Base-by-base conservation (phyloP, 1,140 invertebrate genomes). In the Acyrthosiphon pisum region DNA sequence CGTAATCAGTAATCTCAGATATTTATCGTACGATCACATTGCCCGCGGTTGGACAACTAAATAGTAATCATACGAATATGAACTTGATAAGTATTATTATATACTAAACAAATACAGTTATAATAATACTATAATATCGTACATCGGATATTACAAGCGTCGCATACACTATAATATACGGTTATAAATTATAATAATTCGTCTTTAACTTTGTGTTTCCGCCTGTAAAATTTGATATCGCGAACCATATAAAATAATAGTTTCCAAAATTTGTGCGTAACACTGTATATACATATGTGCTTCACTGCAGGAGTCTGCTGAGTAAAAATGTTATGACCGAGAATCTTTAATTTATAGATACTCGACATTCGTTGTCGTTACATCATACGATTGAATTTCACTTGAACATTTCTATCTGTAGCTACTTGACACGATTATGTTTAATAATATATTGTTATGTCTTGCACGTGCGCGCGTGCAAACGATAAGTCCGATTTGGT, bases 1-100 rank as follows among this genome's bases (percentile, higher is more conserved):
- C 35, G 48, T 89, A 89, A 89, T 89, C 87, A 53, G 46, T 88
- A 35, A 88, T 50, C 86, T 88, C 46, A 20, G 18, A 87, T 87
- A 41, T 44, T 76, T 84, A 84, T 46, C 84, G 84, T 87, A 89
- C 48, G n/a, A 53, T 30, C 46, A 44, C 60, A 86, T 53, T 37
- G 87, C 46, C n/a, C 35, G 48, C 30, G 87, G 87, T 35, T 23
- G 35, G 50, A 89, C 87, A 89, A 50, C 48, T 35, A 86, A 46
- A 46, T 46, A 46, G 41, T 86, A 86, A 30, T 76, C 60, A 26
- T 87, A 87, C 30, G 14, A 53, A 50, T 53, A 50, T 23, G 46
- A 53, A 8, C 20, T 35, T 20, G 8, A 37, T 18, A 50, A 53
- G 48, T 37, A 46, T 37, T n/a, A 76, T n/a, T 48, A 41, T n/a